Evolutionary conservation across 2,888 invertebrate genomes (phyloP).

Genomic region (Brassicogethes aeneus): DNA sequence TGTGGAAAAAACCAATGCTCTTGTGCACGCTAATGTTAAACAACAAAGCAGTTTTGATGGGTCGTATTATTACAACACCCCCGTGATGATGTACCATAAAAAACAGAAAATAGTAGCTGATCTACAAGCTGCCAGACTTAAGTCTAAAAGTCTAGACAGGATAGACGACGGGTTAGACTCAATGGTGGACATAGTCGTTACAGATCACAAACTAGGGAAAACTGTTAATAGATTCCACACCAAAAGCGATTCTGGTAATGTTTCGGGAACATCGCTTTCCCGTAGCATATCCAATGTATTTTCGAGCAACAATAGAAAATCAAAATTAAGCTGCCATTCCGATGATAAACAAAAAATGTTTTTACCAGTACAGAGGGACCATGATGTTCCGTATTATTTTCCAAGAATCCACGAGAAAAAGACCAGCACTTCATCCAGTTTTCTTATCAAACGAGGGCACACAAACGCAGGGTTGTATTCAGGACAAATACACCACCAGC

Average conservation of each 20-base stretch:
- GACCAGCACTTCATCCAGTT: slow-evolving; percentile 43
- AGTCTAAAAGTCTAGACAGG: slow-evolving; percentile 66
- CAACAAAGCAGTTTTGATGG: slow-evolving; percentile 14
- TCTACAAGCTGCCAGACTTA: slow-evolving; percentile 18
- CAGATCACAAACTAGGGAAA: slow-evolving; percentile 30
- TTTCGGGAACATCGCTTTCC: slow-evolving; percentile 23
- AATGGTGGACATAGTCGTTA: slow-evolving; percentile 62
- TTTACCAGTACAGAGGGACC: slow-evolving; percentile 28
- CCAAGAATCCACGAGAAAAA: slow-evolving; percentile 40
- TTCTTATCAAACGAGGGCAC: slow-evolving; percentile 54
- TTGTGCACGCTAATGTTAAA: slow-evolving; percentile 1
- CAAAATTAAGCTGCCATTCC: slow-evolving; percentile 21
- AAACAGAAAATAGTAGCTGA: slow-evolving; percentile 15
- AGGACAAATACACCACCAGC: slow-evolving; percentile 39
- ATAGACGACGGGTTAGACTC: slow-evolving; percentile 64
- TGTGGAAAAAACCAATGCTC: slow-evolving; percentile 7
- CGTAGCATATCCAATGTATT: slow-evolving; percentile 27
- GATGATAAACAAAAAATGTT: slow-evolving; percentile 39
- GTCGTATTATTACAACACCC: slow-evolving; percentile 17
- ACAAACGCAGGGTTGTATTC: slow-evolving; percentile 58
- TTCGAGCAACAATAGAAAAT: slow-evolving; percentile 10
- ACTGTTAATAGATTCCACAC: slow-evolving; percentile 11
- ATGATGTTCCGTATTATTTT: slow-evolving; percentile 39
- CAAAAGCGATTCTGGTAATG: slow-evolving; percentile 32
- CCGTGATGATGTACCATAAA: slow-evolving; percentile 15